Base-by-base conservation (phyloP, 2,113 vertebrate species). In the Gracilinanus agilis region DNA sequence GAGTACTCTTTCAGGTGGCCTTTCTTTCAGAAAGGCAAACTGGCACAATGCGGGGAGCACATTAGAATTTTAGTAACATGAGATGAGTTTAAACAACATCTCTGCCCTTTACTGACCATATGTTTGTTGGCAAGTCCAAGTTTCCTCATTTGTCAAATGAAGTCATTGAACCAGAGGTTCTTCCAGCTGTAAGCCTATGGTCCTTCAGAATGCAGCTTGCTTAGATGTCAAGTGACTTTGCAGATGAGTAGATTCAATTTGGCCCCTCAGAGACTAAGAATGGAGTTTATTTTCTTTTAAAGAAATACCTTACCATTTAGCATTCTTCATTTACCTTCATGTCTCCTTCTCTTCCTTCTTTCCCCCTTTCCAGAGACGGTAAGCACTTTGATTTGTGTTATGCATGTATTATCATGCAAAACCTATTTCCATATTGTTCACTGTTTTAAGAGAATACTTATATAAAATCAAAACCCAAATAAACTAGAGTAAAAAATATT, bases 1-100 rank as follows among this genome's bases (percentile, higher is more conserved):
- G 24, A 94, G 53, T 97, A 96, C 19, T 95, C n/a, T 90, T 94
- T 40, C 1, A 11, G 0, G 0, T 8, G 55, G 44, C 90, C 92
- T 25, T 88, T 3, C 16, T 75, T 16, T 40, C 67, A 6, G 13
- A 75, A 6, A 75, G 6, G 67, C 67, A 75, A 34, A 13, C n/a
- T 75, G n/a, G n/a, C n/a, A n/a, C 1, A 7, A 21, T 13, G 34
- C 40, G 16, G n/a, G 40, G 34, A 40, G 16, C 16, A n/a, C 67
- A 40, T 75, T 21, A n/a, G 67, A 75, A 19, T 75, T 75, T 75
- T 16, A 75, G 34, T 75, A 16, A n/a, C 21, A 21, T 5, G 16
- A 40, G 34, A 9, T 61, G 58, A 29, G 58, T 61, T 61, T 29
- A 27, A 61, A 61, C 12, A 9, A 9, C 27, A 61, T 25, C 11